A percentile compares a stretch with the other conserved stretches of the same genome.
Conservation (phyloP, 2,113 vertebrate species). For the Benitochromis conjunctus region DNA sequence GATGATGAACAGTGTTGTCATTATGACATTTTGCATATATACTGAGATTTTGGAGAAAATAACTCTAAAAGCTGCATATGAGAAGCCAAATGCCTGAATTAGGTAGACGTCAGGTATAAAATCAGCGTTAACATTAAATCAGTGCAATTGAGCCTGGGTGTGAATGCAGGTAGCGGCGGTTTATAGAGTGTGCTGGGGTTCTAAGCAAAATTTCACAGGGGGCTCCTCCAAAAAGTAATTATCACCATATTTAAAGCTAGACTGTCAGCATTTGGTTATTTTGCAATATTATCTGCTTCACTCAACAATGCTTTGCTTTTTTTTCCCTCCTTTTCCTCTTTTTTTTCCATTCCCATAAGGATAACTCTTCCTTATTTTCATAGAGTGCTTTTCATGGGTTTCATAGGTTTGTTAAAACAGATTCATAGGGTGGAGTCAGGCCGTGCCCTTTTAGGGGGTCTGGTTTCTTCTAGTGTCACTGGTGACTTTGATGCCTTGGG, state of each 20-base stretch:
- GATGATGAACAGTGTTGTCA: neutral
- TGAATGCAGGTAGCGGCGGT: neutral
- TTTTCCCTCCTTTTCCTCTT: neutral
- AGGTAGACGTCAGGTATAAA: neutral
- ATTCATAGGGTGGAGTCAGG: rapidly evolving
- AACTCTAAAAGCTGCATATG: neutral
- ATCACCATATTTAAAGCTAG: neutral
- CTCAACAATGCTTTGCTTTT: neutral
- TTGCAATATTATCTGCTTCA: neutral
- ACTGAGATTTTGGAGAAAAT: neutral
- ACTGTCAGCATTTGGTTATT: neutral
- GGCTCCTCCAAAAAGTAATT: neutral
- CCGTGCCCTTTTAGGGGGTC: neutral
- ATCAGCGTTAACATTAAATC: neutral
- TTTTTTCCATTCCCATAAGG: neutral
- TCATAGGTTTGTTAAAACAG: neutral
- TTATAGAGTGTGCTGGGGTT: neutral
- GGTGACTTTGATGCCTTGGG: neutral
- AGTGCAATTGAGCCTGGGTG: neutral
- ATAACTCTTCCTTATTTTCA: neutral
- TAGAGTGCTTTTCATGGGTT: neutral
- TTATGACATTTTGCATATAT: neutral
- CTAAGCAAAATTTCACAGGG: neutral
- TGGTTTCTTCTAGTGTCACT: neutral
- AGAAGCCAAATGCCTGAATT: neutral